Conservation (phyloP, 2,113 vertebrate genomes). For the Himantopus leucocephalus region DNA sequence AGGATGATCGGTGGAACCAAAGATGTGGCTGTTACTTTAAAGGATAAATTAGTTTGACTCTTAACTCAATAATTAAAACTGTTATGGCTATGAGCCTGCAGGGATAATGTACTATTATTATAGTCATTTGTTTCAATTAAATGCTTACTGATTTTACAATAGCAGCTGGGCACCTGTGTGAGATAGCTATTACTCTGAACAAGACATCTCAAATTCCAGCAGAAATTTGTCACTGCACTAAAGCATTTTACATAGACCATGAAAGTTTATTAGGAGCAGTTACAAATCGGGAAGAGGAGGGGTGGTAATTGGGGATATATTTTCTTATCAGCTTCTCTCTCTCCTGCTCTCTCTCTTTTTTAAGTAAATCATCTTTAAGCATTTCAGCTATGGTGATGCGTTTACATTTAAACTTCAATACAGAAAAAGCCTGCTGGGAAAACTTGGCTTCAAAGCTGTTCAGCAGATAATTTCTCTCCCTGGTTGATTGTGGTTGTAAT, state of each 20-base stretch:
- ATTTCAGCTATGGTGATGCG: slow-evolving; percentile 33
- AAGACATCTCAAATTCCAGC: slow-evolving; percentile 91
- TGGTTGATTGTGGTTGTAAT: slow-evolving; percentile 15
- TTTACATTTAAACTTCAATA: slow-evolving; percentile 53
- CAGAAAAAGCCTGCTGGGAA: slow-evolving; percentile 25
- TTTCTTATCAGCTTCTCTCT: slow-evolving; percentile 60
- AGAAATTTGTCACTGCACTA: slow-evolving; percentile 76
- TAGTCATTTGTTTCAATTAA: slow-evolving; percentile 99
- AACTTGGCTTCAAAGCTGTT: not conserved
- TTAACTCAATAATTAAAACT: slow-evolving; percentile 99
- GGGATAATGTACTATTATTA: slow-evolving; percentile 99
- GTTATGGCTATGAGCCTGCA: slow-evolving; percentile 92
- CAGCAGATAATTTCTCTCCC: slow-evolving; percentile 37
- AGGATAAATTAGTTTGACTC: slow-evolving; percentile 93
- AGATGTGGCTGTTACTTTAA: slow-evolving; percentile 85
- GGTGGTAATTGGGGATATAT: slow-evolving; percentile 45
- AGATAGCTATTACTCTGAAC: slow-evolving; percentile 95
- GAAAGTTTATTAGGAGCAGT: slow-evolving; percentile 78
- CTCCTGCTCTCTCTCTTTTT: not conserved
- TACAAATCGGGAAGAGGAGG: slow-evolving; percentile 48
- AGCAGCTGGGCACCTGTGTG: slow-evolving; percentile 97
- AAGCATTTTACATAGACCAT: slow-evolving; percentile 72
- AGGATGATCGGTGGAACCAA: slow-evolving; percentile 71
- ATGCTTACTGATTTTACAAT: slow-evolving; percentile 98
- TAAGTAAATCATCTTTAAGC: slow-evolving; percentile 60